Percentiles rank a stretch among this genome's conserved stretches.
phyloP scores from a whole-genome alignment of 2,797 vertebrate genomes.

The Pseudomugil tenellus region DNA sequence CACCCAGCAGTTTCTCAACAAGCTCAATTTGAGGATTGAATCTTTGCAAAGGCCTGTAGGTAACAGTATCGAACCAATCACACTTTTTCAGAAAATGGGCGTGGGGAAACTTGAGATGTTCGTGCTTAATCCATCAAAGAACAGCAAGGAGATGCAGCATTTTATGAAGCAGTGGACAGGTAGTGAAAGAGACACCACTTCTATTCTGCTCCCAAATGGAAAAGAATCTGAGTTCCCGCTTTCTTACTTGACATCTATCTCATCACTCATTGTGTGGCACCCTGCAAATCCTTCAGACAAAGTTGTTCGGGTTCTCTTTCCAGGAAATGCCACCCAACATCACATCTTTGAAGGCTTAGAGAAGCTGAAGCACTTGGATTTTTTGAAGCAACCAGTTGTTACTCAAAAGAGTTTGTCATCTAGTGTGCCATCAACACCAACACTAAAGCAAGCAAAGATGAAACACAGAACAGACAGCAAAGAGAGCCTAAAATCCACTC shows the following conservation, averaged over 20 bases:
- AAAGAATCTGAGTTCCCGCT: slow-evolving; percentile 93
- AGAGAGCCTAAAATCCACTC: slow-evolving; percentile 91
- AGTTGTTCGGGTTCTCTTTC: slow-evolving; percentile 94
- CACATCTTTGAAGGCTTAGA: slow-evolving; percentile 95
- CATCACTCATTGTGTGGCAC: slow-evolving; percentile 97
- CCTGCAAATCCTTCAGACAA: slow-evolving; percentile 95
- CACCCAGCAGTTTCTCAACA: slow-evolving; percentile 91
- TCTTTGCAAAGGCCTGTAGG: slow-evolving; percentile 89
- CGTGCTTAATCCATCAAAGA: slow-evolving; percentile 94
- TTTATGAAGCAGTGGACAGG: slow-evolving; percentile 98
- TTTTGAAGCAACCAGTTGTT: slow-evolving; percentile 91
- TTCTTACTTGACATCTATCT: slow-evolving; percentile 92
- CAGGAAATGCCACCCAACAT: slow-evolving; percentile 95
- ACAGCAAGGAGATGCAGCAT: slow-evolving; percentile 94
- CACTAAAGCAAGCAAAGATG: slow-evolving; percentile 91
- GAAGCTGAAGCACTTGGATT: slow-evolving; percentile 96
- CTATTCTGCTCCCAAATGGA: slow-evolving; percentile 89
- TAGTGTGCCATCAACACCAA: slow-evolving; percentile 80
- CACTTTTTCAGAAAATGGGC: slow-evolving; percentile 98
- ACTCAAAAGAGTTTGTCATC: slow-evolving; percentile 90
- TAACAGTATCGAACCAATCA: slow-evolving; percentile 91
- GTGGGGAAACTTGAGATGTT: slow-evolving; percentile 98
- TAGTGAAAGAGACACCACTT: slow-evolving; percentile 89
- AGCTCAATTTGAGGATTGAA: slow-evolving; percentile 92
- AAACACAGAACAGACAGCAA: slow-evolving; percentile 94